Conservation (phyloP, 1,140 invertebrate genomes). For the Pararge aegeria region DNA sequence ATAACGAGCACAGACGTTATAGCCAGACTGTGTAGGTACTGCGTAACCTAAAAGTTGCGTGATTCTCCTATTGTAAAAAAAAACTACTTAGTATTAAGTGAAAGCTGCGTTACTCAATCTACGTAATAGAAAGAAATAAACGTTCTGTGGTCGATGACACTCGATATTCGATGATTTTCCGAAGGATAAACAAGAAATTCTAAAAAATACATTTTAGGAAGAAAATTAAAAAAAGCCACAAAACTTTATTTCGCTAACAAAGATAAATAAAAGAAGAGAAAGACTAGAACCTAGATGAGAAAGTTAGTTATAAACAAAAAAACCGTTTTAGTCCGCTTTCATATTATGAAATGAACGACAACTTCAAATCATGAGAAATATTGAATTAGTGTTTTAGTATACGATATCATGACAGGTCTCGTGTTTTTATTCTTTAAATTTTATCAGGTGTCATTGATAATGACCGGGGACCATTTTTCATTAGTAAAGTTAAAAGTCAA, state of each 20-base stretch:
- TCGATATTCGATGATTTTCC: slow-evolving; percentile 39
- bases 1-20: slow-evolving; percentile 44
- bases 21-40: slow-evolving; percentile 18
- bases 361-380: too few species aligned
- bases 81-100: slow-evolving; percentile 57
- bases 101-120: slow-evolving; percentile 65
- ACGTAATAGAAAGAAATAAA: slow-evolving; percentile 53
- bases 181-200: slow-evolving; percentile 27
- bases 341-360: too few species aligned
- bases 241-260: too few species aligned
- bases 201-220: too few species aligned
- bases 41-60: slow-evolving; percentile 71
- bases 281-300: too few species aligned
- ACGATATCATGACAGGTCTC: too few species aligned
- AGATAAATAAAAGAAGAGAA: too few species aligned
- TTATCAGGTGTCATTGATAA: neutral
- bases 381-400: too few species aligned
- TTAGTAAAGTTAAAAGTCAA: slow-evolving; percentile 64
- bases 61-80: slow-evolving; percentile 55
- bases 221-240: too few species aligned
- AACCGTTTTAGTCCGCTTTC: too few species aligned
- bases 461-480: slow-evolving; percentile 45
- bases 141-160: slow-evolving; percentile 34
- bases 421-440: too few species aligned
- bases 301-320: too few species aligned